Evolutionary conservation across 1,140 invertebrate species (phyloP), one percentile per base, ranked within the genome.

Genomic region (Helicoverpa zea): DNA sequence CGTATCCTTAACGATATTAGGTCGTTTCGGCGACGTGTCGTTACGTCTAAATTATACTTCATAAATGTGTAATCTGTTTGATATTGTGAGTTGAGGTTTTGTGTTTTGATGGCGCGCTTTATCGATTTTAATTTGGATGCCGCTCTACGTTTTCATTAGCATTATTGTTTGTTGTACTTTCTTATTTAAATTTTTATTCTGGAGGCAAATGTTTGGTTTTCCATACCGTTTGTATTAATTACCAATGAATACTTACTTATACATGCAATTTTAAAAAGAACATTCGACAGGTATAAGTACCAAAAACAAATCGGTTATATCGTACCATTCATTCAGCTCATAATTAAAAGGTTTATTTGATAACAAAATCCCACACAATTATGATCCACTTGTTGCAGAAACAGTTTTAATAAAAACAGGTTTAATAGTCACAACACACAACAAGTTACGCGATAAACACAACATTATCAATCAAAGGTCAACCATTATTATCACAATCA

Each of bases 1-100:
- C 43, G 58, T 64, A 52, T 51, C 75, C 81, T 59, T 80, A 80
- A 80, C 75, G 58, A 77, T 73, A 82, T 82, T 73, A 74, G 49
- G 64, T 72, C 80, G 66, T 81, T 77, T 35, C 56, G 74, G 56
- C 64, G 54, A 72, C 66, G 74, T 77, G 64, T 81, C 80, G 74
- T 81, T 58, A 56, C 59, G 52, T 58, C 63, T 79, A 79, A 79
- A 70, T 79, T 70, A 68, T 79, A 54, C 30, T 79, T 70, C 54
- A 70, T 79, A 79, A 79, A 77, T 61, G 73, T 59, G 56, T 52
- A 70, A 64, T 74, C 72, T 74, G 29, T 79, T 70, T 70, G 59
- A 68, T 68, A 56, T 70, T 51, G 51, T 70, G n/a, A 14, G 54
- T 54, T 30, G 58, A 49, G 58, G 56, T 75, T 75, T 75, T 75